phyloP scores from a whole-genome alignment of 2,888 invertebrate species.

The Ochropleura plecta region DNA sequence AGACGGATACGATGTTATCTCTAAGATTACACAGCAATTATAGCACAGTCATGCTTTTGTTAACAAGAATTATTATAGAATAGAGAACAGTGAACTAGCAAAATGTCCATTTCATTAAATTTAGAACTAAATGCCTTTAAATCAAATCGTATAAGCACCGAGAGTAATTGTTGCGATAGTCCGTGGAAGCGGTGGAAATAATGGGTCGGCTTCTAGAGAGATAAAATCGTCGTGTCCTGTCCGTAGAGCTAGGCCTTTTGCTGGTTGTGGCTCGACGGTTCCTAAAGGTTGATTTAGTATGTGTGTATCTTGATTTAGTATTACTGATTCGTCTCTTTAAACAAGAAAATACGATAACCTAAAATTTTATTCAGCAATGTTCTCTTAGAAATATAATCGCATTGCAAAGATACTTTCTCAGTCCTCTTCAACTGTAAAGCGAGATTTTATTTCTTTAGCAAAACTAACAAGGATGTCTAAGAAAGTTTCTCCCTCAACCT shows the following conservation, averaged over 20 bases:
- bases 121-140: constrained; percentile 54
- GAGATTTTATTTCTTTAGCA: constrained; percentile 36
- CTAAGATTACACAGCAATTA: constrained; percentile 52
- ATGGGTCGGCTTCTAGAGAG: constrained; percentile 76
- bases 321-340: constrained; percentile 27
- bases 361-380: constrained; percentile 13
- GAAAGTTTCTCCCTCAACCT: constrained; percentile 71
- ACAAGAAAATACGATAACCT: constrained; percentile 9
- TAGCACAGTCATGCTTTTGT: constrained; percentile 51
- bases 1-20: constrained; percentile 55
- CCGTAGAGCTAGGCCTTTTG: constrained; percentile 63
- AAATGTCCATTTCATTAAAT: constrained; percentile 52
- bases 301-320: constrained; percentile 40
- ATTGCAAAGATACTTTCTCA: constrained; percentile 18
- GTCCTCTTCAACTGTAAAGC: constrained; percentile 11
- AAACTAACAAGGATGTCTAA: constrained; percentile 53
- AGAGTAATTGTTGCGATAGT: constrained; percentile 68
- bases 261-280: constrained; percentile 39
- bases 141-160: constrained; percentile 64
- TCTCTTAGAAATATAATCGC: constrained; percentile 9
- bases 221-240: constrained; percentile 78
- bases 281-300: constrained; percentile 52
- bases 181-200: constrained; percentile 73
- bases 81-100: constrained; percentile 33
- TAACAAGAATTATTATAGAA: constrained; percentile 23